A percentile compares a stretch with the other conserved stretches of the same genome.
phyloP scores from a whole-genome alignment of 2,113 vertebrate species.

The Paedocypris sp. region DNA sequence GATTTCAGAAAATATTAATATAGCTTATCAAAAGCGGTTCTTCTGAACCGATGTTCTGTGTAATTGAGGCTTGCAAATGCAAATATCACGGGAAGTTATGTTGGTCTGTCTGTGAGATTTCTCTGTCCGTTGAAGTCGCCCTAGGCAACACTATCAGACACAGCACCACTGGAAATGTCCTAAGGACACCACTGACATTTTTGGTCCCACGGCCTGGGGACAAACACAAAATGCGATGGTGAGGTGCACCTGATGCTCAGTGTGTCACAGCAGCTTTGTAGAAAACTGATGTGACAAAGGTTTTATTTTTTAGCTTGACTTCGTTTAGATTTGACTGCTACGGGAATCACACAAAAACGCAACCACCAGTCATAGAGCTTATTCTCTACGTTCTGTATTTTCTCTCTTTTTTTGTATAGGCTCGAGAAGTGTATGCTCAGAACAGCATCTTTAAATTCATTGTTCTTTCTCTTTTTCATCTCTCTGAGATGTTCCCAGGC shows the following conservation, averaged over 20 bases:
- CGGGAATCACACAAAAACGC: no score
- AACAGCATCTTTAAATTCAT: no score
- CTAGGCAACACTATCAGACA: not conserved
- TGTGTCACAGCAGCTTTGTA: not conserved
- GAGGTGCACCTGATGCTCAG: not conserved
- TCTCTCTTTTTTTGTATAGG: no score
- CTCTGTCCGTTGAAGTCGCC: not conserved
- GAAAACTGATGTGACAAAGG: no score
- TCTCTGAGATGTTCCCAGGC: no score
- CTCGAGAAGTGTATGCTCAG: no score
- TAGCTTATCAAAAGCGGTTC: not conserved
- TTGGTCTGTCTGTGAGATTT: not conserved
- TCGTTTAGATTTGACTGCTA: no score
- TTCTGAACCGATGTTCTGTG: constrained; percentile 11
- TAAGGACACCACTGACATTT: not conserved
- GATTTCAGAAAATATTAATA: no score
- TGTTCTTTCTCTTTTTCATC: no score
- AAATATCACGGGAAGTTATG: constrained; percentile 18
- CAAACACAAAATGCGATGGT: not conserved
- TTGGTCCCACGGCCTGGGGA: not conserved
- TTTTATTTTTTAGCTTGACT: no score
- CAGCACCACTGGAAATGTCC: not conserved
- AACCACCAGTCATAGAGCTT: no score
- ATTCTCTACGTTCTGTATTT: no score
- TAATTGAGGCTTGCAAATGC: not conserved